Base-by-base conservation (phyloP, 2,888 invertebrate genomes). In the Lepidonotus clava region DNA sequence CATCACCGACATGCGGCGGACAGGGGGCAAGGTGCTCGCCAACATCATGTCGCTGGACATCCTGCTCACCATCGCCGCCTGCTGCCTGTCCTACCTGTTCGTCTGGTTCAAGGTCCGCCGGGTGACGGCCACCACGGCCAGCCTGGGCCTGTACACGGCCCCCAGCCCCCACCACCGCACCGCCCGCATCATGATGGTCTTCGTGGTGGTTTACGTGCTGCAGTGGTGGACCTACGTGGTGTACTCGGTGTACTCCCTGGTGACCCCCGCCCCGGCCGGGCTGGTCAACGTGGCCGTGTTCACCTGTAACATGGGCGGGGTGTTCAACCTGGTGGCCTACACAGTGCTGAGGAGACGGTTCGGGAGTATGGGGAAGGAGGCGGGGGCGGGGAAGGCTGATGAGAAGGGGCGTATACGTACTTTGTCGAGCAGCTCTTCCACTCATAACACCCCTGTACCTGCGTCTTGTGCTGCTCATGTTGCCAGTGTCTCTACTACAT, bases 121-220 rank as follows among this genome's bases (percentile, higher is more conserved):
- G 41, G 67, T 66, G 18, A 38, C 66, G 1, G 32, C 21, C 36
- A 38, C n/a, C 36, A 24, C 28, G 71, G 83, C 38, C n/a, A 14
- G 24, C 38, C n/a, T 28, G 24, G n/a, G 24, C 38, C n/a, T 28
- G 24, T 40, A 51, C 38, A 38, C 18, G 6, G 11, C 21, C 24
- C 53, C 56, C 51, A 51, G 21, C 34, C 40, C n/a, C n/a, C n/a
- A n/a, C n/a, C 38, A 28, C 86, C 38, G 61, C 18, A 61, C 83
- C 1, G 87, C 87, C 8, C 6, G 40, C 18, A 46, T 85, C 5
- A 87, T 88, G 88, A 77, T 87, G 87, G 24, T 88, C n/a, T 88
- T 88, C 38, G 87, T 88, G 18, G 83, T 51, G 11, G 87, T 84
- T 46, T 88, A 87, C 84, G 8, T 88, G n/a, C n/a, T 85, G n/a